These are phyloP conservation scores for Phortica variegata DNA, from an alignment of 1,140 invertebrate genomes.

Conservation along the genomic window DNA sequence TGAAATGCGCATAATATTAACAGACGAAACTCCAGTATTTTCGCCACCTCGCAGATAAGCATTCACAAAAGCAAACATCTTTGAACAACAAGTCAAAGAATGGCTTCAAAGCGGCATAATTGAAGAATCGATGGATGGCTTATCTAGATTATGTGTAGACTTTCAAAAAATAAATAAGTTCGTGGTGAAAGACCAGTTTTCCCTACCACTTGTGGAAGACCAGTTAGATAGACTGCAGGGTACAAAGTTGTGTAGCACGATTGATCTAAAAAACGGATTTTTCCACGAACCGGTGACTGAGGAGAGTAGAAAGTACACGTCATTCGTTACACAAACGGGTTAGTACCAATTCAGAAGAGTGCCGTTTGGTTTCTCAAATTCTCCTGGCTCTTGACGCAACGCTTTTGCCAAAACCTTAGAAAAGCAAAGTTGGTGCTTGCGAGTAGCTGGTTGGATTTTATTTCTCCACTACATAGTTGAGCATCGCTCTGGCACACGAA, in stretches of 20 bases:
- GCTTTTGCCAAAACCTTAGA: no score
- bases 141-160: no score
- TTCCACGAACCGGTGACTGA: conserved; percentile 9
- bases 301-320: conserved; percentile 7
- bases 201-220: conserved; percentile 9
- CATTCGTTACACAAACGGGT: conserved; percentile 10
- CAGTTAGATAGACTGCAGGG: conserved; percentile 4
- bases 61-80: no score
- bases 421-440: no score
- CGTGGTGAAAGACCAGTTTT: conserved; percentile 15
- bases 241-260: conserved; percentile 3
- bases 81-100: no score
- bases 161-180: no score
- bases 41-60: no score
- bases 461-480: no score
- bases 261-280: conserved; percentile 11
- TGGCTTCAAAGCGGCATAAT: conserved; percentile 24
- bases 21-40: no score
- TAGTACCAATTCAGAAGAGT: conserved; percentile 6
- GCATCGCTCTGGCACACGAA: no score
- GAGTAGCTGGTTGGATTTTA: no score
- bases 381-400: conserved; percentile 1
- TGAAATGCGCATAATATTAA: no score
- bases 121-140: conserved; percentile 10
- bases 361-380: conserved; percentile 13